A percentile compares a stretch with the other conserved stretches of the same genome.
Evolutionary conservation across 1,140 invertebrate genomes (phyloP).

Genomic region (Anastrepha ludens): DNA sequence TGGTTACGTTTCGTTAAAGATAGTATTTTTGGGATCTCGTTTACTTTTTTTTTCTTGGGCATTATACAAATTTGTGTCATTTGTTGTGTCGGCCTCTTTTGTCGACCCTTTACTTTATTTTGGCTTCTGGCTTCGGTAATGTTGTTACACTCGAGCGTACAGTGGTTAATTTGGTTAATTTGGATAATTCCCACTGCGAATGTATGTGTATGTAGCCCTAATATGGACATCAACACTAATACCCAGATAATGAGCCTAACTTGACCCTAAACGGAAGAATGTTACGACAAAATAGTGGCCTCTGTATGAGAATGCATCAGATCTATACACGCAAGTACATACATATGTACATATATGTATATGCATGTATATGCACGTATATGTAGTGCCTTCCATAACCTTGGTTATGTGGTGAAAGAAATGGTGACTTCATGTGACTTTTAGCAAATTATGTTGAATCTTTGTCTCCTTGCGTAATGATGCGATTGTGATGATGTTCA

Average conservation of each 20-base stretch:
- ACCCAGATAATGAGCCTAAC: not conserved
- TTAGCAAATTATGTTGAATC: constrained; percentile 15
- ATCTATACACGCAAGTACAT: not conserved
- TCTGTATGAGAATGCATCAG: not conserved
- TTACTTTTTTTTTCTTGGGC: no score
- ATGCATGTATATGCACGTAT: not conserved
- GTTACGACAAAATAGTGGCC: not conserved
- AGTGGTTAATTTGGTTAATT: no score
- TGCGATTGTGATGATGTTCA: not conserved
- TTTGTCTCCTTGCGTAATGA: not conserved
- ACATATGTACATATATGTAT: not conserved
- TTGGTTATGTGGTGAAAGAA: constrained; percentile 14
- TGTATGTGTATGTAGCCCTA: no score
- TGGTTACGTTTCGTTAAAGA: no score
- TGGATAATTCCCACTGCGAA: no score
- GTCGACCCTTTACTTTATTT: no score
- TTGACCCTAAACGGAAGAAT: not conserved
- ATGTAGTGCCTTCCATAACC: not conserved
- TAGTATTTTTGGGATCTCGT: no score
- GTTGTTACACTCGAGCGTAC: no score
- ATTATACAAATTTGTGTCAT: no score
- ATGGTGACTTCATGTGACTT: not conserved
- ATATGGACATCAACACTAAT: no score
- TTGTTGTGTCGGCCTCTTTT: no score
- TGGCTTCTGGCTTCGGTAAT: no score